Percentiles rank a stretch among this genome's conserved stretches.
These are phyloP conservation scores for Dallia pectoralis DNA, from an alignment of 2,797 vertebrate species.

Conservation along the genomic window DNA sequence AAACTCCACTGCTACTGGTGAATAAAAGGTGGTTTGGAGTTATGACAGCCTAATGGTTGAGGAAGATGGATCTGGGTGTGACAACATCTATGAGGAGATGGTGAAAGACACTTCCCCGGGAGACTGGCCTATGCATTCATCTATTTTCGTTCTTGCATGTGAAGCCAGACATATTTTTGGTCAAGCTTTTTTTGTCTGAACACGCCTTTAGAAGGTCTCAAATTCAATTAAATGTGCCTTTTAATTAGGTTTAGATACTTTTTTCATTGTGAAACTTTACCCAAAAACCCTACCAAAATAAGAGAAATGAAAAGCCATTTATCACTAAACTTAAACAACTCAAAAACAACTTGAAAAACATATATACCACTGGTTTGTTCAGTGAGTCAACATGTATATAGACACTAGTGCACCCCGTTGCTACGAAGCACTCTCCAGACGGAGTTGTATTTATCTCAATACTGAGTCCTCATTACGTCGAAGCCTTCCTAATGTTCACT, in stretches of 20 bases:
- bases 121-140: constrained; percentile 37
- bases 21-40: constrained; percentile 26
- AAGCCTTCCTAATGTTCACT: neutral
- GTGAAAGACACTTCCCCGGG: constrained; percentile 50
- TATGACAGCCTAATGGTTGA: constrained; percentile 13
- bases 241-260: constrained; percentile 8
- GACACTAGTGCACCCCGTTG: neutral
- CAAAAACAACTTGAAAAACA: neutral
- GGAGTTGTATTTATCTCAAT: neutral
- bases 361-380: neutral
- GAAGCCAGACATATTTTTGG: constrained; percentile 25
- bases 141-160: constrained; percentile 43
- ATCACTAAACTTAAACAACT: neutral
- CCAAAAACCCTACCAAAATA: neutral
- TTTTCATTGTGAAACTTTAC: neutral
- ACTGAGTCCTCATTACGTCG: neutral
- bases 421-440: neutral
- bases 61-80: neutral
- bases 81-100: neutral
- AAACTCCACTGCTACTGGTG: constrained; percentile 29
- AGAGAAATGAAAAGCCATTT: neutral
- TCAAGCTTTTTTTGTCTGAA: constrained; percentile 2
- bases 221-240: neutral
- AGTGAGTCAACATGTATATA: neutral
- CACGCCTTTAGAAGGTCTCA: constrained; percentile 12